Evolutionary conservation across 1,140 invertebrate genomes (phyloP), one percentile per base, ranked within the genome.

Genomic region (Ladona fulva): DNA sequence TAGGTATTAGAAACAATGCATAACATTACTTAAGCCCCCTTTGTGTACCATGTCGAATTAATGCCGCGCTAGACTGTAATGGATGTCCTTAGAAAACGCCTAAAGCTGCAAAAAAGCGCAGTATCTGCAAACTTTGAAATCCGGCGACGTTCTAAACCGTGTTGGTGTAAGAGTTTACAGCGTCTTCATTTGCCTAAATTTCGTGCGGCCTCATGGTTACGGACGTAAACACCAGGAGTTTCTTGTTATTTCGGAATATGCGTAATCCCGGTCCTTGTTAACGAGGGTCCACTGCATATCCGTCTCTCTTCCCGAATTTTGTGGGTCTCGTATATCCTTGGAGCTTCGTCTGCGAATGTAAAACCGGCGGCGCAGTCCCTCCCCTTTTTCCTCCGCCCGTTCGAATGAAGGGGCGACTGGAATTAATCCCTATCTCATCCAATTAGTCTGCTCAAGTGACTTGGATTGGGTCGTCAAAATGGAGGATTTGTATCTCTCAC

Each of bases 361-460:
- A n/a, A n/a, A n/a, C n/a, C 44, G 44, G 44, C 44, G 44, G 44
- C 44, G 44, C 10, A 52, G 44, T 19, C 44, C 10, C 44, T 52
- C 44, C 44, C 10, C 44, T 52, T 52, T 11, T 12, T 66, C n/a
- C 52, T 12, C 12, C 12, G 1, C 14, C 12, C 52, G 3, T 66
- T 12, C 52, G 52, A 66, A 66, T 66, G 14, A 66, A 66, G 52
- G 52, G 52, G n/a, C 3, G 52, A 66, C 16, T 16, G 3, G 52
- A 66, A 66, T 66, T 66, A 66, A 66, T 66, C 52, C 52, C 52
- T 66, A 66, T 66, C 52, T 66, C 52, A 66, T 66, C 52, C 52
- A 66, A 66, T 66, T 66, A 66, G 52, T 66, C 52, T 22, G 52
- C 52, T 66, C 52, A 66, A 66, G n/a, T 66, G 52, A 5, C 52